Conservation (phyloP, 2,113 vertebrate genomes). For the Martes martes region DNA sequence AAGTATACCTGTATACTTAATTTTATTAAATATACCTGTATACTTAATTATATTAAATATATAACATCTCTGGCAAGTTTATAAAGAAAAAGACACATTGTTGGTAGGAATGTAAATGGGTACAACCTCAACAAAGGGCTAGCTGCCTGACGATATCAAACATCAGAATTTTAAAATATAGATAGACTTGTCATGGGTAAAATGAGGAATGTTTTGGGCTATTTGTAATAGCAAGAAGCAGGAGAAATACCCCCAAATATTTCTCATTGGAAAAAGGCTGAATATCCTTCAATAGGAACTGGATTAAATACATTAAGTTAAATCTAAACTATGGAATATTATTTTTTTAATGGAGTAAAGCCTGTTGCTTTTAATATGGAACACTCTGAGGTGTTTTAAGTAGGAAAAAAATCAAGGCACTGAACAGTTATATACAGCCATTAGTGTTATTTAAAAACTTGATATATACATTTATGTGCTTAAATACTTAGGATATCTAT, state of each 20-base stretch:
- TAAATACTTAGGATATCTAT: neutral
- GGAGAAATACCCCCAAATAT: neutral
- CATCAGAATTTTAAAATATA: neutral
- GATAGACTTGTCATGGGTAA: neutral
- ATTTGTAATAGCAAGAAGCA: neutral
- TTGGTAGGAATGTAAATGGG: neutral
- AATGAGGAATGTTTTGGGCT: neutral
- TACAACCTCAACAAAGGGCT: neutral
- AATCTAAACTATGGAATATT: neutral
- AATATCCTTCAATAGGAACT: neutral
- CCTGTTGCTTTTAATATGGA: neutral
- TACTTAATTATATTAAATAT: neutral
- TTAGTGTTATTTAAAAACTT: neutral
- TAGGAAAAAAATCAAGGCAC: neutral
- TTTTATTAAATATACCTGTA: neutral
- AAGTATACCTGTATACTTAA: neutral
- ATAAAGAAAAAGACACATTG: neutral
- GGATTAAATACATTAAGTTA: neutral
- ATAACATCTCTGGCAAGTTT: neutral
- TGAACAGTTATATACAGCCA: neutral
- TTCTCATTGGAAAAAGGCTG: neutral
- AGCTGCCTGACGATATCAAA: neutral
- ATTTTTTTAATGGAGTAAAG: neutral
- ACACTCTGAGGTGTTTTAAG: neutral
- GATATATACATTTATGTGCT: neutral